Base-by-base conservation (phyloP, 1,140 invertebrate species). In the Aphelenchoides besseyi region DNA sequence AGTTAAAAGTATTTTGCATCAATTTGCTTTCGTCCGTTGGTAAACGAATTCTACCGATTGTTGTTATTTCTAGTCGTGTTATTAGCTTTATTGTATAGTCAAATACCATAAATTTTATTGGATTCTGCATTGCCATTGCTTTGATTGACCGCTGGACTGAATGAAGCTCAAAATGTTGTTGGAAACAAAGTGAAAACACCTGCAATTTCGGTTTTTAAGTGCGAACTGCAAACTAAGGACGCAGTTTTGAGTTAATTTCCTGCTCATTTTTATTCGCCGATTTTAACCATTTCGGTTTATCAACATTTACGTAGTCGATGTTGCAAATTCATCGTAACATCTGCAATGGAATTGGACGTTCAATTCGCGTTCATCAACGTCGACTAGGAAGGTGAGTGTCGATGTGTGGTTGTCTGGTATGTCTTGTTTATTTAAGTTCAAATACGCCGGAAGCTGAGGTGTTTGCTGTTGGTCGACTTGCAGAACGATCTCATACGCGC, bases 351-450 rank as follows among this genome's bases (percentile, higher is more conserved):
- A 16, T 48, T 23, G 41, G 41, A 12, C 41, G 41, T 23, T 48
- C 41, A 23, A 48, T 48, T 48, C 41, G 41, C 12, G 23, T 48
- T 23, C 41, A 48, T 48, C 41, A 48, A 23, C 41, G 41, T 12
- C 41, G 41, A 16, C 12, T 23, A 30, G 59, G 9, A 26, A 2
- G 59, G 18, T 68, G 18, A 8, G 59, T 57, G 54, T n/a, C 28
- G 9, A 18, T 70, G 54, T 26, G 41, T 26, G 5, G 18, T 32
- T 16, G 66, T 16, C 3, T 69, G 18, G 5, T 5, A 23, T 23
- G 26, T 48, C 16, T 30, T 52, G 67, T 64, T 41, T 33, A 36
- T 62, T 64, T 30, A 16, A 59, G 55, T 8, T 18, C 18, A 35
- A 3, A 48, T 0, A 30, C 23, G 35, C 29, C 32, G 23, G 5